These are phyloP conservation scores for Planiliza haematocheilus DNA, from an alignment of 2,113 vertebrate genomes.

Conservation along the genomic window DNA sequence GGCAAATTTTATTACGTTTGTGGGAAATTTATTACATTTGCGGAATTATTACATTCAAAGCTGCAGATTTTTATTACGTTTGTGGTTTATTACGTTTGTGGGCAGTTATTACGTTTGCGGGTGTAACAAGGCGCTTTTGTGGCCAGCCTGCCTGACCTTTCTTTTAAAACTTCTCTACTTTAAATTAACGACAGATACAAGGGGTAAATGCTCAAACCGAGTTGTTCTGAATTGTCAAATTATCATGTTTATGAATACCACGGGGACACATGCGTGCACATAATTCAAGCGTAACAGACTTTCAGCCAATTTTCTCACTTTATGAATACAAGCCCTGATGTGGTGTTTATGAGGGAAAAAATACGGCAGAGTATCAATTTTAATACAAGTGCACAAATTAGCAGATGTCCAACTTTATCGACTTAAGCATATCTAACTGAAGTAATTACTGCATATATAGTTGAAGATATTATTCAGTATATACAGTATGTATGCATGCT, in stretches of 20 bases:
- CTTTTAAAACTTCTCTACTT: constrained; percentile 77
- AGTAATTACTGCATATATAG: constrained; percentile 1
- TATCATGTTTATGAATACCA: constrained; percentile 50
- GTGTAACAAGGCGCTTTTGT: constrained; percentile 77
- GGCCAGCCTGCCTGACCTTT: constrained; percentile 78
- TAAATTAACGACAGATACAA: constrained; percentile 71
- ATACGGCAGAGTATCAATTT: not conserved
- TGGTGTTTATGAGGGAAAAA: constrained; percentile 10
- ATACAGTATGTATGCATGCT: constrained; percentile 6
- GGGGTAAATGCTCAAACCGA: constrained; percentile 66
- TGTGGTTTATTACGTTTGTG: too few species aligned
- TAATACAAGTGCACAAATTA: constrained; percentile 22
- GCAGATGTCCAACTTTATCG: constrained; percentile 7
- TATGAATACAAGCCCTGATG: not conserved
- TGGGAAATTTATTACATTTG: too few species aligned
- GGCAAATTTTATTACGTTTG: too few species aligned
- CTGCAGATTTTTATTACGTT: too few species aligned
- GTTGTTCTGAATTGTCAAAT: constrained; percentile 58
- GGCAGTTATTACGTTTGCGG: too few species aligned
- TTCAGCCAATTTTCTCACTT: constrained; percentile 6
- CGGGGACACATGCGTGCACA: constrained; percentile 16
- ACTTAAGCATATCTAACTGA: not conserved
- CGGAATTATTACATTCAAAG: too few species aligned
- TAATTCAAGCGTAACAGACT: constrained; percentile 16
- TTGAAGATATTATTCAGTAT: not conserved